These are phyloP conservation scores for Hassar affinis DNA, from an alignment of 2,113 vertebrate species.

Conservation along the genomic window DNA sequence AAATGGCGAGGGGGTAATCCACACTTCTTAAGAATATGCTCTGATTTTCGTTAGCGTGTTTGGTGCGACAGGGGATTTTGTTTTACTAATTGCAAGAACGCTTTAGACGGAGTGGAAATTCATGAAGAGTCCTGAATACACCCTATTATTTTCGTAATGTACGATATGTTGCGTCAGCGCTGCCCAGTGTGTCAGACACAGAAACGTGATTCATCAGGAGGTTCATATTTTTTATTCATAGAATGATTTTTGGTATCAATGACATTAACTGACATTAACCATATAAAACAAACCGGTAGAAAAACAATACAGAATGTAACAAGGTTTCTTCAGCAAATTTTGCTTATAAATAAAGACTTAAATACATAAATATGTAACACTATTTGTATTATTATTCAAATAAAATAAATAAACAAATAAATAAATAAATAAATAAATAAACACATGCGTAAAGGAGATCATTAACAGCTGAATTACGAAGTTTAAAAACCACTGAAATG, in stretches of 20 bases:
- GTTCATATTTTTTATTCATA: neutral
- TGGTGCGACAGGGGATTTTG: neutral
- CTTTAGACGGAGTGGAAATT: neutral
- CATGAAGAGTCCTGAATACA: neutral
- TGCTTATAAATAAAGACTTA: slow-evolving; percentile 17
- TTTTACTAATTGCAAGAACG: neutral
- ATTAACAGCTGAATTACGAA: neutral
- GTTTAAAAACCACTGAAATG: too few species aligned
- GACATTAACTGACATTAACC: too few species aligned
- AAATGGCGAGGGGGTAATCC: neutral
- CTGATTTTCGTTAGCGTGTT: neutral
- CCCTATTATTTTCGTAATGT: neutral
- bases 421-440: neutral
- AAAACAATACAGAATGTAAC: neutral
- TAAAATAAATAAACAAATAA: neutral
- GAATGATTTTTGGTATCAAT: neutral
- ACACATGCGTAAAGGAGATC: neutral
- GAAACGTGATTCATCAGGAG: neutral
- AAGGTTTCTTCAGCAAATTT: too few species aligned
- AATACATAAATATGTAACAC: neutral
- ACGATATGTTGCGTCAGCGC: neutral
- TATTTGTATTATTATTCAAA: neutral
- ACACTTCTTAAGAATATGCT: neutral
- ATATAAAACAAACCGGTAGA: neutral
- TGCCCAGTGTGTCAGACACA: neutral